Conservation (phyloP, 2,797 vertebrate species). For the Amblyopsis hoosieri region DNA sequence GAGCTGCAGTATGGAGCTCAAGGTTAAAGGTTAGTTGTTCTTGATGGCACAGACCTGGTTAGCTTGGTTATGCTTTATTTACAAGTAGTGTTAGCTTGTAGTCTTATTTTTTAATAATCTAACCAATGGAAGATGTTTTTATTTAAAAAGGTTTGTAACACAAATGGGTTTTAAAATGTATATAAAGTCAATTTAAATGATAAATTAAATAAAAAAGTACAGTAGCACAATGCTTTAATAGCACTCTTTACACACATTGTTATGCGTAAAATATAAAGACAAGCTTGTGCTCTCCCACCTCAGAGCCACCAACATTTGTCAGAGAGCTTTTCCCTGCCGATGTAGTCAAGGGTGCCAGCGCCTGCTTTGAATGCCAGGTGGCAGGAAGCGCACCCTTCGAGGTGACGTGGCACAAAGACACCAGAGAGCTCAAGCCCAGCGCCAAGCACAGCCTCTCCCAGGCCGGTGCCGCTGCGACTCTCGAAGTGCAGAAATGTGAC, state of each 20-base stretch:
- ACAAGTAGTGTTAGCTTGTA: not conserved
- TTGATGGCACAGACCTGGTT: not conserved
- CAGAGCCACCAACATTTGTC: constrained; percentile 91
- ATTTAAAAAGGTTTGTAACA: no score
- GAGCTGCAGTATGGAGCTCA: constrained; percentile 94
- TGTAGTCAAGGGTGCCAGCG: constrained; percentile 85
- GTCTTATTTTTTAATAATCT: no score
- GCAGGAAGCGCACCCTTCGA: constrained; percentile 89
- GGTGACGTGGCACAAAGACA: constrained; percentile 92
- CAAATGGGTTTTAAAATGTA: no score
- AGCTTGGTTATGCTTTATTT: not conserved
- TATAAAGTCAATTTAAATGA: no score
- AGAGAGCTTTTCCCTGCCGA: constrained; percentile 81
- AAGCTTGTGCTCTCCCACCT: constrained; percentile 31
- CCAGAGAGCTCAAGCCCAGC: constrained; percentile 90
- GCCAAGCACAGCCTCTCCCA: constrained; percentile 87
- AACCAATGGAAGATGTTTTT: no score
- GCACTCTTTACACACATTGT: no score
- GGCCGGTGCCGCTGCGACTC: constrained; percentile 77
- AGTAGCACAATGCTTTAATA: no score
- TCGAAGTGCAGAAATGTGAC: constrained; percentile 89
- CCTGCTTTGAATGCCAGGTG: constrained; percentile 85
- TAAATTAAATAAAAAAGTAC: no score
- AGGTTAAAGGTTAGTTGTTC: constrained; percentile 92
- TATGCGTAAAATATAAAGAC: no score